Evolutionary conservation across 2,888 invertebrate species (phyloP).

Genomic region (Cenopis cana): DNA sequence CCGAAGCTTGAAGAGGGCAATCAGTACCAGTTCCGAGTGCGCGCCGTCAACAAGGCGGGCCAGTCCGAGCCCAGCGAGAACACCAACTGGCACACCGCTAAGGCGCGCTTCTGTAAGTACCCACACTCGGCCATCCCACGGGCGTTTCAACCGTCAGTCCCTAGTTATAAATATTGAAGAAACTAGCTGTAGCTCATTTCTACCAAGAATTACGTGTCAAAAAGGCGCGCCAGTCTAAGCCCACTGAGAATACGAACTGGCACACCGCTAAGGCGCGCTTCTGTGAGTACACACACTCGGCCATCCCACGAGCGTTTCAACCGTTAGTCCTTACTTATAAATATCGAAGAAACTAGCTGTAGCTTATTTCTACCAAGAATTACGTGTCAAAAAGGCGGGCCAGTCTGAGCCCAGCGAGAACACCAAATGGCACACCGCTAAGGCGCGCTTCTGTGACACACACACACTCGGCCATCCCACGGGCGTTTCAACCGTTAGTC

Average conservation of each 20-base stretch:
- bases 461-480: conserved; percentile 10
- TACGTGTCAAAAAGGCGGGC: conserved; percentile 98
- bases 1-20: conserved; percentile 96
- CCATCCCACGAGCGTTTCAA: too few species aligned
- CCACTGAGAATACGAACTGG: conserved; percentile 96
- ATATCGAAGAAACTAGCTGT: too few species aligned
- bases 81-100: conserved; percentile 96
- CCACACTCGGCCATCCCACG: too few species aligned
- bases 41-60: conserved; percentile 98
- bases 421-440: conserved; percentile 96
- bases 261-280: conserved; percentile 95
- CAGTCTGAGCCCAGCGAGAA: conserved; percentile 96
- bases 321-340: too few species aligned
- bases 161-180: too few species aligned
- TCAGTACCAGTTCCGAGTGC: conserved; percentile 97
- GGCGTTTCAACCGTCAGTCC: too few species aligned
- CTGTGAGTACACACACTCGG: conserved; percentile 86
- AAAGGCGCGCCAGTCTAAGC: conserved; percentile 96
- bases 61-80: conserved; percentile 96
- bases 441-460: conserved; percentile 94
- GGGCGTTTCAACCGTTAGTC: too few species aligned
- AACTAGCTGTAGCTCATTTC: too few species aligned
- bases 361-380: too few species aligned
- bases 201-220: too few species aligned
- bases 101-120: conserved; percentile 93